Base-by-base conservation (phyloP, 2,113 vertebrate genomes). In the Pangasianodon hypophthalmus region DNA sequence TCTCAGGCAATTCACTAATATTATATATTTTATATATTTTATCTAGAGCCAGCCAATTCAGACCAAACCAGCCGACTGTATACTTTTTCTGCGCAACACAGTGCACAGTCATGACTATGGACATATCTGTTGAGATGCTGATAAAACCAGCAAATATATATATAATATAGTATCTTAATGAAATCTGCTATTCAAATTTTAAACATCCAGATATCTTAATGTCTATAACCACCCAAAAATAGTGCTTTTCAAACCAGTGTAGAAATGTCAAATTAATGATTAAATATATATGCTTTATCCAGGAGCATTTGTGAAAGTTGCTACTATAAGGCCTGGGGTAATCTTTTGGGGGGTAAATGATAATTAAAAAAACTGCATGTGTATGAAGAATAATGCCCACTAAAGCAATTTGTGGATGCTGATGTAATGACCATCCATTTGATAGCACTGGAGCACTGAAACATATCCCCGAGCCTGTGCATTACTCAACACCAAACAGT, bases 401-500 rank as follows among this genome's bases (percentile, higher is more conserved):
- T 87, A 90, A 90, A 62, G 89, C 5, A 37, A 88, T 90, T 84
- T 92, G 87, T 87, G 84, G 21, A 88, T 84, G 62, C 64, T 69
- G 50, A 80, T 92, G 2, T 69, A 86, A 67, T 62, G 86, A 75
- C 54, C 29, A 71, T 92, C 87, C n/a, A 90, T 88, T 84, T 90
- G 86, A 89, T 67, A 89, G 85, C 77, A 83, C 80, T 89, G 89
- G 83, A 44, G 56, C 91, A 75, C n/a, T 91, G 90, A 94, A 92
- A 92, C 93, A 94, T 85, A 92, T 91, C 91, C 90, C 44, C 26
- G 26, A 87, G 93, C 89, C 92, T 69, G 84, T 73, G 89, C 92
- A 92, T 92, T 92, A 91, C 93, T 93, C 92, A 92, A 92, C 91
- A 92, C 92, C 90, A 92, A 92, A 92, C 87, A 48, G 13, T 41